Evolutionary conservation across 2,113 vertebrate species (phyloP), one percentile per base, ranked within the genome.

Genomic region (Cariama cristata): DNA sequence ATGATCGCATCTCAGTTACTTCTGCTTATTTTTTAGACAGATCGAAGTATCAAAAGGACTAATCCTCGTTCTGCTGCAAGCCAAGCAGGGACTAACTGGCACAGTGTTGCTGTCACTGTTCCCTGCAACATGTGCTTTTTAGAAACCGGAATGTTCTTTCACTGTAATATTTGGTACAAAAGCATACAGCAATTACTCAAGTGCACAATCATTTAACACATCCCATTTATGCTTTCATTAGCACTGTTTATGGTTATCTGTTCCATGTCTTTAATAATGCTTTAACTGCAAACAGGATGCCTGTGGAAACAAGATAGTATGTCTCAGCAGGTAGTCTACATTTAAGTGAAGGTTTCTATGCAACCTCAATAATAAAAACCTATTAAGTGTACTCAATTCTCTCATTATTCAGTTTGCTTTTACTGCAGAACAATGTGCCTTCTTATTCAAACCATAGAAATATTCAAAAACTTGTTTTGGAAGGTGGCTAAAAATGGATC

Each of bases 221-320:
- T 87, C 79, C 62, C 45, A 76, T 55, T 87, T 66, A 68, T 76
- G 62, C 62, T 79, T 85, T 94, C 73, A 79, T 93, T 87, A 95
- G 80, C 23, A 35, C 47, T 85, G 62, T 76, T 96, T 69, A 88
- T 44, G 17, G 69, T 75, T 93, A 87, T 91, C 80, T 90, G 77
- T 72, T 87, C 93, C 40, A 30, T 4, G 26, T 44, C 76, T 89
- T 52, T 73, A 87, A 85, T 47, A 91, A 67, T 23, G 24, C 33
- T 91, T 87, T 91, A 86, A 79, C 71, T 90, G 77, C 8, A n/a
- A 86, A 92, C 81, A 96, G 90, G 88, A 96, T 95, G 91, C 50
- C 92, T 90, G 74, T 76, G 79, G 84, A 83, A 96, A 89, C 0
- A 2, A 92, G 82, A 83, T 24, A 81, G 77, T 62, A 56, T 19